Base-by-base conservation (phyloP, 2,888 invertebrate species). In the Lapara coniferarum region DNA sequence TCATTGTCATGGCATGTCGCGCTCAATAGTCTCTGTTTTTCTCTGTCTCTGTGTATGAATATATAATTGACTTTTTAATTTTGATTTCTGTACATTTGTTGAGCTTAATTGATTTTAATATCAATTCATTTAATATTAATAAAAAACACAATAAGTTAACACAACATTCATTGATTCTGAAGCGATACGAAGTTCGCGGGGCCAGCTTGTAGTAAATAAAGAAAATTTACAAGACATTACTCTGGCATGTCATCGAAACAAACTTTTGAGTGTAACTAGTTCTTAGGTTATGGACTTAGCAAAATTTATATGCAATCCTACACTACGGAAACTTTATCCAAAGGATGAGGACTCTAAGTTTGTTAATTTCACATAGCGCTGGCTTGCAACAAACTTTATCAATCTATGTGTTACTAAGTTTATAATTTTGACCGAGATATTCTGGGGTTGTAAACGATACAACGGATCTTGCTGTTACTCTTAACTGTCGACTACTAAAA, bases 351-450 rank as follows among this genome's bases (percentile, higher is more conserved):
- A 81, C 77, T 80, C 79, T 80, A 90, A 90, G 89, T 91, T 91
- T 88, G 89, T 88, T 87, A 90, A 91, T 90, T 89, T 87, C 86
- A 86, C 87, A 88, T 86, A 88, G 85, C 86, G 85, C 85, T 83
- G 75, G 84, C 80, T 79, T 83, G 86, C 87, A 85, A 83, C 85
- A 84, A 90, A 89, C 86, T 90, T 90, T 89, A 86, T 87, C 89
- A 89, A 90, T 89, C 84, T 87, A 85, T 86, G 83, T 78, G 81
- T 77, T 75, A 75, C 79, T 76, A 85, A 86, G 84, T 88, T 85
- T 80, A 80, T 84, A 72, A 73, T 69, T 70, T 70, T 70, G 67
- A 16, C 71, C 69, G 69, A 71, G 74, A 73, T 70, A 72, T 72
- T 70, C 70, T 46, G 63, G 19, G 49, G 19, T 63, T 63, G 49